A percentile compares a stretch with the other conserved stretches of the same genome.
Conservation (phyloP, 2,113 vertebrate species). For the Nestor notabilis region DNA sequence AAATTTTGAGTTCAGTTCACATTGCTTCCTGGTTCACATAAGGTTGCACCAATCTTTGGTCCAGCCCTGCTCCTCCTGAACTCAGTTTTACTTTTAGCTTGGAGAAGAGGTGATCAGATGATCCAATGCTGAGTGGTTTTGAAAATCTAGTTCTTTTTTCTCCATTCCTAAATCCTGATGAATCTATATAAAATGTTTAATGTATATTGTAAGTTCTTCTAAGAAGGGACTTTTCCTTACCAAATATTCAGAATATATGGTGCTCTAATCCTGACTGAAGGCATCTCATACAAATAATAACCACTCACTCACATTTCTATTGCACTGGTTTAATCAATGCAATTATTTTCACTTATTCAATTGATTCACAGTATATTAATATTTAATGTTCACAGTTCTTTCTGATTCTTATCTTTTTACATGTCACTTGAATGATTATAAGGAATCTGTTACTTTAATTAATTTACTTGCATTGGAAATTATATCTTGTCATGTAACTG, state of each 20-base stretch:
- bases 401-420: background rate
- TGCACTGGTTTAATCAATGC: background rate
- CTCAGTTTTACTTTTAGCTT: background rate
- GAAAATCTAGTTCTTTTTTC: background rate
- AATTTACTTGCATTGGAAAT: background rate
- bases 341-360: background rate
- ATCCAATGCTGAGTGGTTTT: background rate
- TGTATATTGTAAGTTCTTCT: background rate
- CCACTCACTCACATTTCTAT: background rate
- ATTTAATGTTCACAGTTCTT: background rate
- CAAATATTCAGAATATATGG: background rate
- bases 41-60: background rate
- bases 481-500: background rate
- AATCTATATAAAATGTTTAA: background rate
- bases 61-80: background rate
- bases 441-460: background rate
- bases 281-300: background rate
- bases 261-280: background rate
- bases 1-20: background rate
- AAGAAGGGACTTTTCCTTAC: background rate
- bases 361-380: background rate
- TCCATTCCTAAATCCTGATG: background rate
- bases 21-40: background rate
- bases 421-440: background rate
- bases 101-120: background rate